A percentile compares a stretch with the other conserved stretches of the same genome.
phyloP scores from a whole-genome alignment of 1,140 invertebrate genomes.

The Brachystomella parvula region DNA sequence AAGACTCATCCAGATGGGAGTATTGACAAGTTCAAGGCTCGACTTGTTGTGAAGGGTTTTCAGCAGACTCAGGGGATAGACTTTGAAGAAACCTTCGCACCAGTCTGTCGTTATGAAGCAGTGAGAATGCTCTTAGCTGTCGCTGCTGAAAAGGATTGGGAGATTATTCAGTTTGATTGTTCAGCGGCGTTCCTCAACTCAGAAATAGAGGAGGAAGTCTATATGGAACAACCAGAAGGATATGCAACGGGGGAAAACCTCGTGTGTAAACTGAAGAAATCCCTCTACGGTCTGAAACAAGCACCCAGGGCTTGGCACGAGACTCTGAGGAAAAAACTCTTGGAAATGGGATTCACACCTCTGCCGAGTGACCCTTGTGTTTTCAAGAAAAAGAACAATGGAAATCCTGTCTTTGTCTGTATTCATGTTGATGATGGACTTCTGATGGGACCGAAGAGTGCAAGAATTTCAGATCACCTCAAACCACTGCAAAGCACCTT shows the following conservation, averaged over 20 bases:
- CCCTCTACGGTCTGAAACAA: constrained; percentile 42
- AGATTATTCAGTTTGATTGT: constrained; percentile 42
- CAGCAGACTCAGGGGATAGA: neutral
- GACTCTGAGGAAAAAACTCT: constrained; percentile 27
- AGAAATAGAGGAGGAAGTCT: constrained; percentile 43
- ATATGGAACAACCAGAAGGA: constrained; percentile 43
- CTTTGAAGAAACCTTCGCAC: neutral
- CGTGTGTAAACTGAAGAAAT: constrained; percentile 35
- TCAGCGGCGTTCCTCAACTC: constrained; percentile 44
- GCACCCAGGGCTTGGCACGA: constrained; percentile 42
- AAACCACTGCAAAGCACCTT: constrained; percentile 35
- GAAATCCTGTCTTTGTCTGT: constrained; percentile 38
- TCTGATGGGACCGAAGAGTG: constrained; percentile 27
- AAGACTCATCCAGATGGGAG: neutral
- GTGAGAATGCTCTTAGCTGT: constrained; percentile 43
- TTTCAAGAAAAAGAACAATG: neutral
- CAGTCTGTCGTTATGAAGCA: constrained; percentile 29
- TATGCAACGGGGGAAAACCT: constrained; percentile 31
- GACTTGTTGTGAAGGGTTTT: neutral
- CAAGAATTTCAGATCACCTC: constrained; percentile 31
- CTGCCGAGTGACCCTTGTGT: neutral
- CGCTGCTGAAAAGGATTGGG: constrained; percentile 39
- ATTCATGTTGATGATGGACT: constrained; percentile 49
- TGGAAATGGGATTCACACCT: constrained; percentile 9
- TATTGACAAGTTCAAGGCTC: neutral